Evolutionary conservation across 2,113 vertebrate species (phyloP).

Genomic region (Atlantisia rogersi): DNA sequence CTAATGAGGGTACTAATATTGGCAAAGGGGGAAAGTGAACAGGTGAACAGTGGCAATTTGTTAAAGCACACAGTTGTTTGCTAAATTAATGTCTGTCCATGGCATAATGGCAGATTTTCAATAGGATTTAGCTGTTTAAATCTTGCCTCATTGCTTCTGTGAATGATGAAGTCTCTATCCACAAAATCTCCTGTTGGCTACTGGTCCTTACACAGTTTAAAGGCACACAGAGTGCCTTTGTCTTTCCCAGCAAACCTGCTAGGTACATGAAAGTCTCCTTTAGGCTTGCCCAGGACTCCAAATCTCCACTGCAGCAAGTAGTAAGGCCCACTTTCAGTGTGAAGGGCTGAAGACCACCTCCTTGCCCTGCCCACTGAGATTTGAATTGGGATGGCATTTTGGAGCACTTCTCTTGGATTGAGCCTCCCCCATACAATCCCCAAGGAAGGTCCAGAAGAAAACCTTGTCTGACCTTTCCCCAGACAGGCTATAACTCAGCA

Average conservation of each 20-base stretch:
- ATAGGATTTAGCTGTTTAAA: background rate
- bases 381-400: background rate
- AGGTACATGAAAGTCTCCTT: background rate
- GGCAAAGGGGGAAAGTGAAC: background rate
- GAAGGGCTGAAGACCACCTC: background rate
- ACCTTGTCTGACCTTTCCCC: background rate
- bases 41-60: background rate
- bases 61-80: background rate
- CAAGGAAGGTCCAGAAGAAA: background rate
- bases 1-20: background rate
- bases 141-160: background rate
- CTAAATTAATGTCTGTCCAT: background rate
- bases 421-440: background rate
- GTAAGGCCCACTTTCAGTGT: too few relatives aligned
- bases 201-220: background rate
- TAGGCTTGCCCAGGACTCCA: background rate
- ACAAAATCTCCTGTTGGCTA: background rate
- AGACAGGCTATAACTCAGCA: background rate
- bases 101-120: background rate
- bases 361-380: background rate
- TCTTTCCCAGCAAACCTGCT: background rate
- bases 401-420: background rate
- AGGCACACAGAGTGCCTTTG: accelerated
- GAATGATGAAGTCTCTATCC: background rate
- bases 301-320: background rate